Base-by-base conservation (phyloP, 2,113 vertebrate genomes). In the Beaufortia kweichowensis region DNA sequence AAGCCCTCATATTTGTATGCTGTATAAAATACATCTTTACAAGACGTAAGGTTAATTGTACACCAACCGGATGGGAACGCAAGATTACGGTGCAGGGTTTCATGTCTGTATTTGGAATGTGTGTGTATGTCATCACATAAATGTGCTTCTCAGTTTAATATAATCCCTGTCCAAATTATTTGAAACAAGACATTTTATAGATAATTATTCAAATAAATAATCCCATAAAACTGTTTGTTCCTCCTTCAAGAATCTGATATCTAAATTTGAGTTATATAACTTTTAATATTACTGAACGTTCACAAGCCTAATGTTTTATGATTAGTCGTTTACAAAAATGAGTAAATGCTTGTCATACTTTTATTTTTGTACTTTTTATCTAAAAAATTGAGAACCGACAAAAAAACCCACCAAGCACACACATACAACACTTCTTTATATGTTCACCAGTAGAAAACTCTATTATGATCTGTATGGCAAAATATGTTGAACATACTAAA, bases 131-230 rank as follows among this genome's bases (percentile, higher is more conserved):
- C n/a, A n/a, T n/a, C 65, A n/a, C 41, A 67, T 19, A 39, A 29
- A 67, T 50, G 43, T 68, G 26, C 26, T n/a, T 29, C 2, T 31
- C 10, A 9, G n/a, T 70, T 55, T 70, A 70, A 35, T 69, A 35
- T 56, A 24, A 69, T 55, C n/a, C 29, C 29, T 55, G 24, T 65
- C 23, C 41, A 53, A 68, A 50, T 21, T 0, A 68, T 66, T 66
- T 26, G 7, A 4, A 53, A 17, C 26, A 31, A 53, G 19, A 31
- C 19, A 17, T 21, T 69, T 69, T 56, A 23, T 69, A 59, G 9
- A 41, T 39, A 19, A 19, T 41, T 17, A 57, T 59, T 41, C 33
- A 59, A 71, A 71, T 71, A 57, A 71, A 71, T 28, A 6, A 19
- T 19, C 2, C 7, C 53, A 1, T n/a, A 59, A 59, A 56, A 39